A percentile compares a stretch with the other conserved stretches of the same genome.
Evolutionary conservation across 2,888 invertebrate genomes (phyloP).

Genomic region (Pediacus dermestoides): DNA sequence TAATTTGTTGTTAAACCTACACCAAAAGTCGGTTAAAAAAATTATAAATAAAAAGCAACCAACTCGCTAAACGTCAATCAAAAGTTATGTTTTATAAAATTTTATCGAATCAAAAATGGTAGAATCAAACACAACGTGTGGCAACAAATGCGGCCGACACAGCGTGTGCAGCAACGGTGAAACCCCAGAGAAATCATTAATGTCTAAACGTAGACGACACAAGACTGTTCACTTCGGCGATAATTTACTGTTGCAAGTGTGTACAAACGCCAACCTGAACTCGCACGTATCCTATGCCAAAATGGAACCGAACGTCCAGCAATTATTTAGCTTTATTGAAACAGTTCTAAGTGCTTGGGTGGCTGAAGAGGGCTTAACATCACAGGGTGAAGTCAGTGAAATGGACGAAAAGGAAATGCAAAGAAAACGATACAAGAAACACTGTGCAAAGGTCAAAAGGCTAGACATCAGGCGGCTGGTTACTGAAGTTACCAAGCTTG

Average conservation of each 20-base stretch:
- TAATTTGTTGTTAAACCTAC: too few relatives aligned
- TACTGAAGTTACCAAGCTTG: constrained; percentile 66
- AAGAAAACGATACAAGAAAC: constrained; percentile 58
- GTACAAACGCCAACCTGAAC: constrained; percentile 63
- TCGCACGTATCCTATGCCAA: constrained; percentile 53
- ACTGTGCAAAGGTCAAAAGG: constrained; percentile 62
- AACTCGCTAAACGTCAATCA: constrained; percentile 20
- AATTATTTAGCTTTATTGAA: constrained; percentile 78
- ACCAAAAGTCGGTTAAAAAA: too few relatives aligned
- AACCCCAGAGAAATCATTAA: constrained; percentile 46
- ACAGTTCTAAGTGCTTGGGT: constrained; percentile 77
- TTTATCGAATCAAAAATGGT: constrained; percentile 42
- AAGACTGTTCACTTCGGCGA: constrained; percentile 78
- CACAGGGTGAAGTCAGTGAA: constrained; percentile 70
- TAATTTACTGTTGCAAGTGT: constrained; percentile 70
- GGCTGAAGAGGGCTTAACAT: constrained; percentile 67
- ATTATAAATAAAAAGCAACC: constrained; percentile 22
- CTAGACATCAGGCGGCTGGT: constrained; percentile 67
- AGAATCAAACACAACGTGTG: constrained; percentile 46
- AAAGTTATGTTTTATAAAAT: constrained; percentile 33
- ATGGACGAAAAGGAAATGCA: constrained; percentile 65
- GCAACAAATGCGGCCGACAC: constrained; percentile 42
- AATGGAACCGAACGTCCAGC: constrained; percentile 74
- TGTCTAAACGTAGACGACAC: constrained; percentile 68
- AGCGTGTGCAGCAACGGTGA: constrained; percentile 41